phyloP scores from a whole-genome alignment of 1,140 invertebrate species.

The Zophobas morio region DNA sequence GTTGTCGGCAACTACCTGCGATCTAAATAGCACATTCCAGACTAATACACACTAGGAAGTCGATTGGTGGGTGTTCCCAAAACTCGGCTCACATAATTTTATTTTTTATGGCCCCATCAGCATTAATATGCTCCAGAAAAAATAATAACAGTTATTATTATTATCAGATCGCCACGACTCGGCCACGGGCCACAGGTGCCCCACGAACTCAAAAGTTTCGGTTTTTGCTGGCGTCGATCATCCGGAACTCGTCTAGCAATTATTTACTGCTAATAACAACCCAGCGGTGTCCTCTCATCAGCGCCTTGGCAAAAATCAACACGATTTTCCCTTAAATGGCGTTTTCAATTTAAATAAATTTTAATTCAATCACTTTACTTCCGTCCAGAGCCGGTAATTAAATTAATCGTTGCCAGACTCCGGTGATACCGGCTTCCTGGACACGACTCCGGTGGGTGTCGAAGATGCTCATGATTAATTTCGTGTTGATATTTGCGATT shows the following conservation, averaged over 20 bases:
- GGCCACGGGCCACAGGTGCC: constrained; percentile 21
- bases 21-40: no score
- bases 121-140: no score
- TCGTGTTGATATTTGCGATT: constrained; percentile 26
- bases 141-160: no score
- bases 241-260: constrained; percentile 26
- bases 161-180: background rate
- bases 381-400: constrained; percentile 15
- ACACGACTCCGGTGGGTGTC: constrained; percentile 18
- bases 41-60: no score
- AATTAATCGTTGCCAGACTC: constrained; percentile 23
- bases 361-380: constrained; percentile 26
- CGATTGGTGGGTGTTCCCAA: no score
- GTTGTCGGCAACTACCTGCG: no score
- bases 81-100: no score
- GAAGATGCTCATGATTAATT: constrained; percentile 7
- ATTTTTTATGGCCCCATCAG: no score
- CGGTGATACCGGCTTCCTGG: constrained; percentile 13
- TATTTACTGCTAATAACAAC: constrained; percentile 20
- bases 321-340: constrained; percentile 25
- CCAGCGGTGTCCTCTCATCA: constrained; percentile 1
- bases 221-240: constrained; percentile 27
- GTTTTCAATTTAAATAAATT: constrained; percentile 32
- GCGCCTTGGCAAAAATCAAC: background rate
- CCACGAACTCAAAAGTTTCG: constrained; percentile 20